A percentile compares a stretch with the other conserved stretches of the same genome.
These are phyloP conservation scores for Pecten maximus DNA, from an alignment of 2,888 invertebrate species.

Conservation along the genomic window DNA sequence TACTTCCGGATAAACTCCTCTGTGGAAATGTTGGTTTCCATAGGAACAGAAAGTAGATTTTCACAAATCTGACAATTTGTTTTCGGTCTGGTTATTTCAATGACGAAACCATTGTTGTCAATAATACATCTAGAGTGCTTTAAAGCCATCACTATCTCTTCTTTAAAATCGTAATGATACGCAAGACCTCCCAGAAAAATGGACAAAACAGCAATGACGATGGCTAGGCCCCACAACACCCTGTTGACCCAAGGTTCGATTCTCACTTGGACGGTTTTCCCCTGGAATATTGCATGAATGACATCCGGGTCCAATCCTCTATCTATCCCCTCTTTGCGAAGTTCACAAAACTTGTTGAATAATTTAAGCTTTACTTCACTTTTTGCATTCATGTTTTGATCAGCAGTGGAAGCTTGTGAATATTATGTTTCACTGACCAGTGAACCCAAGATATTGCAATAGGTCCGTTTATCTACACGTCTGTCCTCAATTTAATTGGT, in stretches of 20 bases:
- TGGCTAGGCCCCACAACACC: not conserved
- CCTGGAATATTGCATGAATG: not conserved
- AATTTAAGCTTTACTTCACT: not conserved
- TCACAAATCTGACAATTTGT: constrained; percentile 91
- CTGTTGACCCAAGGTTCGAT: not conserved
- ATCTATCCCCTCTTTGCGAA: constrained; percentile 48
- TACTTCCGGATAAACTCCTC: constrained; percentile 88
- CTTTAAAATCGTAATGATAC: constrained; percentile 42
- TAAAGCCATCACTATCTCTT: constrained; percentile 47
- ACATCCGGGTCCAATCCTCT: not conserved
- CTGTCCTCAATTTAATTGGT: not conserved
- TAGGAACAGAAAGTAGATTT: constrained; percentile 86
- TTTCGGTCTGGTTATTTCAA: constrained; percentile 88
- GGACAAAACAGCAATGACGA: not conserved
- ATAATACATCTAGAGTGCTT: constrained; percentile 62
- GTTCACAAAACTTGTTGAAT: constrained; percentile 44
- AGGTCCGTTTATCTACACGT: not conserved
- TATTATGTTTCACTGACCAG: not conserved
- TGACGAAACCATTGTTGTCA: constrained; percentile 62
- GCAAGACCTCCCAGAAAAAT: constrained; percentile 35
- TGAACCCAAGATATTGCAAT: not conserved
- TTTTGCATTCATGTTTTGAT: not conserved
- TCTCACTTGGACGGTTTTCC: not conserved
- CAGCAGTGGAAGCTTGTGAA: not conserved
- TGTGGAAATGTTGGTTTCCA: constrained; percentile 87